These are phyloP conservation scores for Carduelis carduelis DNA, from an alignment of 2,797 vertebrate genomes.

Conservation along the genomic window DNA sequence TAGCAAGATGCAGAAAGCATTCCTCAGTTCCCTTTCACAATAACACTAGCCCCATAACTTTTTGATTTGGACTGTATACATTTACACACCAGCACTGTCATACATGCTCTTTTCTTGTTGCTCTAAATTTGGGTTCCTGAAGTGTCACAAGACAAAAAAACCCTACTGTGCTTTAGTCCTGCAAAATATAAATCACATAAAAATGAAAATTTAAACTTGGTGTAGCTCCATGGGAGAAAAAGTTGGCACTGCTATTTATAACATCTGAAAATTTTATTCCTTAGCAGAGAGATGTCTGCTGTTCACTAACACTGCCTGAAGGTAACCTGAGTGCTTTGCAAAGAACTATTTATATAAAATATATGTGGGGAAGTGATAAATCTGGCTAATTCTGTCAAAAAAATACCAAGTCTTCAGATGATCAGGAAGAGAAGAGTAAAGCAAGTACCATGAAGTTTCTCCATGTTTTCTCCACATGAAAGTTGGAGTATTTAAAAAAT, in stretches of 20 bases:
- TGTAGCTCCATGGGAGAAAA: neutral
- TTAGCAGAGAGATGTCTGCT: neutral
- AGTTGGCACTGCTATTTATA: neutral
- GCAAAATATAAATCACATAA: neutral
- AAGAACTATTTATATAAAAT: neutral
- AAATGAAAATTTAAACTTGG: neutral
- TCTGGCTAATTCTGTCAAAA: neutral
- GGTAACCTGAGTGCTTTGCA: neutral
- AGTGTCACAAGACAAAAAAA: neutral
- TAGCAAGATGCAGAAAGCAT: slow-evolving; percentile 9
- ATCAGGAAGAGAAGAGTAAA: neutral
- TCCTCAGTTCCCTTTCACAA: slow-evolving; percentile 18
- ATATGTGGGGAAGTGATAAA: neutral
- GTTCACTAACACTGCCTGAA: neutral
- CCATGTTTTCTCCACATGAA: neutral
- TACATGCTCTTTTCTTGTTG: neutral
- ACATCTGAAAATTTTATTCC: neutral
- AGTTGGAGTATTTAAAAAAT: neutral
- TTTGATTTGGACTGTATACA: neutral
- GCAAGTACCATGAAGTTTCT: neutral
- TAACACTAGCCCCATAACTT: neutral
- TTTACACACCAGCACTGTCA: neutral
- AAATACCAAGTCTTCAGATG: neutral
- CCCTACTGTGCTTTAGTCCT: neutral
- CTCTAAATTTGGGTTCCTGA: neutral